phyloP scores from a whole-genome alignment of 2,113 vertebrate genomes.

The Eubucco bourcierii region DNA sequence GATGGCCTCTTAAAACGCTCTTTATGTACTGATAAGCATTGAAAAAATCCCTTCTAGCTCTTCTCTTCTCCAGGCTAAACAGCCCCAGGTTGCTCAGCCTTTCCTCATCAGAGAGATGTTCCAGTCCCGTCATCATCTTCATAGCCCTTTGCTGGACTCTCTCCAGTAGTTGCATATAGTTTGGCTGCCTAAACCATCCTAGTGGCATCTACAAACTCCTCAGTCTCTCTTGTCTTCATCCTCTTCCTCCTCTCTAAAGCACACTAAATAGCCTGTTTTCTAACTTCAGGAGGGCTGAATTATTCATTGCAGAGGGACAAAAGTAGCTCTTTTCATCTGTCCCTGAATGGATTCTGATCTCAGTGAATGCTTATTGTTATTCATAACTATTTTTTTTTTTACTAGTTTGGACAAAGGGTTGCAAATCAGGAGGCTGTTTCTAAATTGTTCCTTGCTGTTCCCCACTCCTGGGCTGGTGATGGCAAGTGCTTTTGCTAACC shows the following conservation, averaged over 20 bases:
- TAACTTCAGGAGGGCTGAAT: not conserved
- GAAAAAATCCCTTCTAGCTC: too few relatives aligned
- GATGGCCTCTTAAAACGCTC: too few relatives aligned
- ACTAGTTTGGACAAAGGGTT: not conserved
- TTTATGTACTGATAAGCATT: too few relatives aligned
- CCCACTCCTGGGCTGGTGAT: not conserved
- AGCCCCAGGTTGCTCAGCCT: too few relatives aligned
- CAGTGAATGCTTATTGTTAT: not conserved
- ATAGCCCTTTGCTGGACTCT: too few relatives aligned
- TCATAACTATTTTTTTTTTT: not conserved
- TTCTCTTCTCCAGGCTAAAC: too few relatives aligned
- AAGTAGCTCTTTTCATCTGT: not conserved
- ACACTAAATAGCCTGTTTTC: not conserved
- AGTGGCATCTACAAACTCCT: not conserved
- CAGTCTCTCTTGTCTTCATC: not conserved
- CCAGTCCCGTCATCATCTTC: too few relatives aligned
- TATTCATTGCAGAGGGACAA: not conserved
- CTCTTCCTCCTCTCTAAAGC: not conserved
- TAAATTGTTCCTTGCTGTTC: not conserved
- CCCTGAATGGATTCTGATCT: slow-evolving; percentile 6
- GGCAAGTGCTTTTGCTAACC: not conserved
- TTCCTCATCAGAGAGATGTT: too few relatives aligned
- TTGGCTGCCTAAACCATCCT: not conserved
- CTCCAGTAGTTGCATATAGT: not conserved
- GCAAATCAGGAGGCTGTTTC: not conserved